Base-by-base conservation (phyloP, 1,140 invertebrate species). In the Drosophila pandora region DNA sequence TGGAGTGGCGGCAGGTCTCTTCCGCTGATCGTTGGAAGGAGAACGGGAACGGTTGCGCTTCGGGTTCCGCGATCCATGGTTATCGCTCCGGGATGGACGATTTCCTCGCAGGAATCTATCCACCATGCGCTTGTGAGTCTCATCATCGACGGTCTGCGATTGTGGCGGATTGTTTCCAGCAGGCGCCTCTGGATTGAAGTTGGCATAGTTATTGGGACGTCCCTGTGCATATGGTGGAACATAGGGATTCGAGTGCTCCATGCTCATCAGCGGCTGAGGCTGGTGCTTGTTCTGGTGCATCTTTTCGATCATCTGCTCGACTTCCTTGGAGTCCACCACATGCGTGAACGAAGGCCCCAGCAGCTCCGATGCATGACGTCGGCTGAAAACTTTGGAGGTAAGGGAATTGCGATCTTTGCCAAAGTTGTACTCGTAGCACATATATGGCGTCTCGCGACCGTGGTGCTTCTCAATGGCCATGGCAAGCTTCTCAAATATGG, bases 391-490 rank as follows among this genome's bases (percentile, higher is more conserved):
- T 34, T 75, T 76, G 21, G 67, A 28, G 23, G 80, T 47, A 50
- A 89, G 54, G n/a, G 28, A 41, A 17, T 67, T 43, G n/a, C 72
- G 68, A 48, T 89, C 81, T 32, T 75, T 75, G 6, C 5, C 9
- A 21, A 73, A 91, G n/a, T 76, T 54, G 39, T 68, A 48, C 17
- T 90, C 83, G 28, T 80, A 76, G 34, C 90, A 91, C 32, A 71
- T 69, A 32, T 79, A 85, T 0, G 87, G 32, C 3, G 54, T 41
- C 49, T 83, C 76, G 0, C 90, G 75, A 7, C 90, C 90, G 41
- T 91, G 90, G 52, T 91, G 80, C 5, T 72, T 72, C 52, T 91
- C 90, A 65, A 91, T 79, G 4, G 90, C 87, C 22, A 54, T 67
- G 2, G 87, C 79, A 4, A 91, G 52, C 25, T 76, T 90, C 12